Evolutionary conservation across 2,113 vertebrate genomes (phyloP).

Genomic region (Haemorhous mexicanus): DNA sequence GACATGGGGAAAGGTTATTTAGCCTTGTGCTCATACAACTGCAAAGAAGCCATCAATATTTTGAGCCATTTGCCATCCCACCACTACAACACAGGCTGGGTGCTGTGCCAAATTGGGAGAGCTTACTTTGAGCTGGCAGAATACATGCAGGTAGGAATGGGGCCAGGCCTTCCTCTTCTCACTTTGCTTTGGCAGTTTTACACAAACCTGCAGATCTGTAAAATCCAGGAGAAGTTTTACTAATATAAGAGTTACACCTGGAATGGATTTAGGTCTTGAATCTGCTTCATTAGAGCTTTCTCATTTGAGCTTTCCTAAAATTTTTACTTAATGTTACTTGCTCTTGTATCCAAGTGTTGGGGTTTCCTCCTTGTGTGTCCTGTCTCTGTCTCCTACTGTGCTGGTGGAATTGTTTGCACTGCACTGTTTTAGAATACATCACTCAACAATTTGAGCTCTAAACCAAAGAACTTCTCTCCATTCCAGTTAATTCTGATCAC

Average conservation of each 20-base stretch:
- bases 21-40: slow-evolving; percentile 96
- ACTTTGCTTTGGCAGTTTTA: background rate
- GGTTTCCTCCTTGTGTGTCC: background rate
- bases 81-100: slow-evolving; percentile 98
- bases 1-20: slow-evolving; percentile 95
- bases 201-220: background rate
- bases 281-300: background rate
- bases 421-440: background rate
- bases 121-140: slow-evolving; percentile 97
- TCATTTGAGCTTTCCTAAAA: background rate
- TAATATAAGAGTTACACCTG: background rate
- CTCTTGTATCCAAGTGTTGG: background rate
- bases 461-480: background rate
- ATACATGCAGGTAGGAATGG: slow-evolving; percentile 88
- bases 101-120: slow-evolving; percentile 92
- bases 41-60: slow-evolving; percentile 92
- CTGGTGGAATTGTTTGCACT: background rate
- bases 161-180: background rate
- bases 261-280: background rate
- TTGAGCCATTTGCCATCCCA: slow-evolving; percentile 93
- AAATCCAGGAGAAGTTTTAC: background rate
- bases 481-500: background rate
- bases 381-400: background rate
- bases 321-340: background rate
- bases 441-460: background rate